Conservation (phyloP, 2,888 invertebrate species). For the Rugalucina vietnamica region DNA sequence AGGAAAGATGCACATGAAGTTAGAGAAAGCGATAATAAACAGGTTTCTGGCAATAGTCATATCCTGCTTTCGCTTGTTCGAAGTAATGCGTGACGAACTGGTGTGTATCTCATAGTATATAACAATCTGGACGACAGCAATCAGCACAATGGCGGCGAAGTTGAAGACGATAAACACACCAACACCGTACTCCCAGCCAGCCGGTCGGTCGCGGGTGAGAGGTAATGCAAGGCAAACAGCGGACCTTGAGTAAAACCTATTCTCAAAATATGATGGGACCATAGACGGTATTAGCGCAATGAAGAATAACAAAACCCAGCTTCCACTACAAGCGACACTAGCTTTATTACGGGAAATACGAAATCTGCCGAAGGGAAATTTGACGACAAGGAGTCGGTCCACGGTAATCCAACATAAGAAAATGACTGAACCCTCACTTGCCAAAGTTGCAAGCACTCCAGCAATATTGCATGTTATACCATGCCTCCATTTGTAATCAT, state of each 20-base stretch:
- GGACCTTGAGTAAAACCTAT: constrained; percentile 78
- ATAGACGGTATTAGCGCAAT: constrained; percentile 78
- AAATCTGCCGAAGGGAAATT: constrained; percentile 85
- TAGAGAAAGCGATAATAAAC: constrained; percentile 76
- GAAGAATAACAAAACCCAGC: constrained; percentile 74
- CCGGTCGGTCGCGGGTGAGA: constrained; percentile 78
- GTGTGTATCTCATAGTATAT: constrained; percentile 75
- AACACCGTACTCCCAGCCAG: constrained; percentile 82
- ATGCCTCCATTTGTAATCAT: constrained; percentile 65
- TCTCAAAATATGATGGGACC: constrained; percentile 74
- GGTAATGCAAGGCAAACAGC: constrained; percentile 81
- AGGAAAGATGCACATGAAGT: constrained; percentile 81
- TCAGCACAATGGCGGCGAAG: constrained; percentile 76
- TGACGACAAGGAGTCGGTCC: constrained; percentile 87
- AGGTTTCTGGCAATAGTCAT: constrained; percentile 78
- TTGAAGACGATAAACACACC: constrained; percentile 80
- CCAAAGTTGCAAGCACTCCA: constrained; percentile 75
- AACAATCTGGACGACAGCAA: constrained; percentile 77
- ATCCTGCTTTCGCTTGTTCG: constrained; percentile 56
- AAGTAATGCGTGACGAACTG: constrained; percentile 8
- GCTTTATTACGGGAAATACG: constrained; percentile 69
- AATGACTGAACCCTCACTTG: constrained; percentile 87
- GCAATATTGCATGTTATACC: constrained; percentile 65
- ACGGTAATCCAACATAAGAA: constrained; percentile 87
- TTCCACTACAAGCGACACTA: constrained; percentile 57